Evolutionary conservation across 1,140 invertebrate genomes (phyloP).

Genomic region (Ostrea edulis): DNA sequence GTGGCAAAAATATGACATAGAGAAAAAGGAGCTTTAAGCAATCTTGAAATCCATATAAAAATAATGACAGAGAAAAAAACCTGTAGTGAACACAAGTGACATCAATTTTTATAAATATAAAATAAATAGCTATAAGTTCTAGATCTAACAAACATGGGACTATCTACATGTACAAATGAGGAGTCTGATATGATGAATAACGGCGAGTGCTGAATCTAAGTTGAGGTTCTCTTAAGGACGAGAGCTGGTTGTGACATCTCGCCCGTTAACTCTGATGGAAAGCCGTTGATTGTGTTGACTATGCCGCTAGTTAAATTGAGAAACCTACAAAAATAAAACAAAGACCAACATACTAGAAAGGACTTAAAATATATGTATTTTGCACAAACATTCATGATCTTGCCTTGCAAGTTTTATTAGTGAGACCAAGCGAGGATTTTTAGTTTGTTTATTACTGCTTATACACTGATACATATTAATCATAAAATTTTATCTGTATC

Average conservation of each 20-base stretch:
- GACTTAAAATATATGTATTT: no score
- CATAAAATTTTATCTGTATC: no score
- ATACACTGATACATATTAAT: no score
- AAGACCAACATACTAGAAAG: no score
- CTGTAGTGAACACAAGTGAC: background rate
- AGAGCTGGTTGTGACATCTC: slow-evolving; percentile 55
- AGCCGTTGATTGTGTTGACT: slow-evolving; percentile 47
- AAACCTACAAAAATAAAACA: slow-evolving; percentile 52
- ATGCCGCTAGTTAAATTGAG: slow-evolving; percentile 51
- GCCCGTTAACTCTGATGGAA: slow-evolving; percentile 52
- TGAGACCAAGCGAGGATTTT: no score
- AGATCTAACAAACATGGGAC: background rate
- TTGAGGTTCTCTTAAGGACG: slow-evolving; percentile 24
- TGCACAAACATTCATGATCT: no score
- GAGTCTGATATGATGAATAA: background rate
- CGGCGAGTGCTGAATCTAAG: background rate
- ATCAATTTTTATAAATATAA: background rate
- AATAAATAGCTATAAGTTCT: background rate
- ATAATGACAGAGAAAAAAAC: background rate
- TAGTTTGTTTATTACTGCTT: no score
- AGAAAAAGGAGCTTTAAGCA: background rate
- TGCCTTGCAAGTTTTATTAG: no score
- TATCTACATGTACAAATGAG: background rate
- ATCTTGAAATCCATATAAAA: background rate
- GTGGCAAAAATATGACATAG: background rate